Base-by-base conservation (phyloP, 2,797 vertebrate genomes). In the Trachops cirrhosus region DNA sequence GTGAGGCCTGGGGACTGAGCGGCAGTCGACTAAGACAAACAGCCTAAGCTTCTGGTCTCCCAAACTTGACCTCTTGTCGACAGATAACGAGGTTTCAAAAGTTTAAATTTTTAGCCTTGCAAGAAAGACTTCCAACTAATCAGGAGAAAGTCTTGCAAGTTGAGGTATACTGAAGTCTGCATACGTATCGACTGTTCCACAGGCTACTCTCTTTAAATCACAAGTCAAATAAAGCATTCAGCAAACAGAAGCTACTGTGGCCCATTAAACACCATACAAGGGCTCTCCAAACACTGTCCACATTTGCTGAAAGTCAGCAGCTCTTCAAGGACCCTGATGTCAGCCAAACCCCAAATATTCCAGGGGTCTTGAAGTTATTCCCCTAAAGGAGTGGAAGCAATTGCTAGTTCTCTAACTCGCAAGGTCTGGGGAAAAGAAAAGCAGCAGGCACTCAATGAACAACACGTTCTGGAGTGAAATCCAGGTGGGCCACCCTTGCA, bases 321-420 rank as follows among this genome's bases (percentile, higher is more conserved):
- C 74, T 80, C 75, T 75, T 59, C 67, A 57, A 68, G 93, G 50
- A 24, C 32, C 64, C 68, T 24, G 70, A n/a, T 64, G n/a, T 84
- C 48, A 70, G 70, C 74, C 89, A 86, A 54, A 75, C 34, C 52
- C 79, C 91, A 84, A 34, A 84, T 34, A 32, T 26, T 29, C 64
- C 22, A 44, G 46, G 82, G n/a, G 32, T 44, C 78, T 67, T 34
- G n/a, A 89, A 80, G 59, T 39, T 12, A n/a, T 32, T 85, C 96
- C 79, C 67, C 24, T 46, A 54, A 68, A 4, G 32, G 70, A 74
- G 14, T 1, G 4, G 57, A 89, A 89, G 78, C 19, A 54, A 37
- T 24, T 39, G 21, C 75, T 52, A 34, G 24, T 8, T 64, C 44
- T 91, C 29, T 29, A 57, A 71, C 39, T 44, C 11, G 3, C 0